Evolutionary conservation across 2,888 invertebrate genomes (phyloP), one percentile per base, ranked within the genome.

Genomic region (Drosophila koepferae): DNA sequence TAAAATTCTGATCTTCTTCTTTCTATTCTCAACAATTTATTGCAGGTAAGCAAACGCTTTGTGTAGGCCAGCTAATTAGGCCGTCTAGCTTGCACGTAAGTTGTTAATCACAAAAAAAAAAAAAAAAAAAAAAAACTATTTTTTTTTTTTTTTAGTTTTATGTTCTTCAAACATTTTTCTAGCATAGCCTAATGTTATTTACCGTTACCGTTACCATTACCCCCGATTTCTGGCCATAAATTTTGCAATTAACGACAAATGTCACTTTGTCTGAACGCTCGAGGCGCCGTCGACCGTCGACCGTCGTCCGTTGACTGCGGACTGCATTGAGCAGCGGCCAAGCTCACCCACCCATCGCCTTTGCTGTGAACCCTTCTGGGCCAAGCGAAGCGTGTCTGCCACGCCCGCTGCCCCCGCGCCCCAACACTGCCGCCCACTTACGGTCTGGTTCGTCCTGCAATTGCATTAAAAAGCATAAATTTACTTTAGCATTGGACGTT

Each of bases 381-480:
- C 73, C 82, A 89, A 54, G 38, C 85, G 74, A 74, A 86, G 75
- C 86, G 79, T 90, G 44, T 62, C 67, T 53, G 54, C 55, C 9
- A 6, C 36, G 28, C 48, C 31, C 31, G 28, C 0, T 14, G 6
- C 31, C n/a, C 44, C 41, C 2, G 0, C 2, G 6, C 31, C n/a
- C 46, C 44, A 28, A 5, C 28, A 31, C 8, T 34, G 48, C 77
- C 78, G 59, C 78, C 89, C 90, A 75, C 89, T 86, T 81, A 86
- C 85, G 89, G 86, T 90, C 89, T 86, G 84, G 62, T 78, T 90
- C 89, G 86, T 80, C 72, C 90, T 90, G 89, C 90, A 87, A 87
- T 87, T 87, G 87, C 87, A 87, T 87, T 87, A 87, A 87, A 87
- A 87, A 87, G 89, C 90, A 90, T 90, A 87, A 87, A 86, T 87